phyloP scores from a whole-genome alignment of 2,888 invertebrate species.

The Plebejus anna region DNA sequence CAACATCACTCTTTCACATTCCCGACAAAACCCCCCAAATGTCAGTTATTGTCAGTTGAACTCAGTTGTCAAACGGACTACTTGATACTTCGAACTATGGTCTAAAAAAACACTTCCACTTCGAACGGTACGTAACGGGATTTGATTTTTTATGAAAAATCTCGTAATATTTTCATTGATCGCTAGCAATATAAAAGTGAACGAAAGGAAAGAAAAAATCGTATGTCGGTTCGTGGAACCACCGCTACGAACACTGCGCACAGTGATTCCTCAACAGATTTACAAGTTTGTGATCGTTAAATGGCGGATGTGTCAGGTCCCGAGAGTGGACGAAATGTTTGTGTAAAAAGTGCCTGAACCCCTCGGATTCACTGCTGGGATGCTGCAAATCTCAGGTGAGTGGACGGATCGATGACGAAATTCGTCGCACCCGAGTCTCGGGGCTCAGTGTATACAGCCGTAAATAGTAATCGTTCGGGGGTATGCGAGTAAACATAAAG shows the following conservation, averaged over 20 bases:
- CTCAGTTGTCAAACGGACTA: too few species aligned
- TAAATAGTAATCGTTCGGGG: neutral
- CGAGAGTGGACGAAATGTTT: constrained; percentile 56
- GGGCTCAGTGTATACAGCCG: neutral
- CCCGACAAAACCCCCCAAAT: too few species aligned
- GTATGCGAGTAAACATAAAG: neutral
- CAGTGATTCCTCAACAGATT: constrained; percentile 49
- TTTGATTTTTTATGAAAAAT: constrained; percentile 45
- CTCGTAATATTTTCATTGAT: neutral
- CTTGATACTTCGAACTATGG: too few species aligned
- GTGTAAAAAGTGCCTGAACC: constrained; percentile 50
- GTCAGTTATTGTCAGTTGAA: too few species aligned
- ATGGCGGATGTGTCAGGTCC: constrained; percentile 55
- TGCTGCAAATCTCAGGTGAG: constrained; percentile 58
- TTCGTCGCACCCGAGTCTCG: neutral
- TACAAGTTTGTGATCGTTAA: constrained; percentile 55
- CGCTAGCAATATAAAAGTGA: neutral
- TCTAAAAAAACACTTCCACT: too few species aligned
- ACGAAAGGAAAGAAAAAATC: constrained; percentile 27
- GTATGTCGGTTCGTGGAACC: constrained; percentile 5
- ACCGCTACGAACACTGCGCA: constrained; percentile 31
- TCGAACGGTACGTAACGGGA: constrained; percentile 49
- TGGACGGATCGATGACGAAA: constrained; percentile 33
- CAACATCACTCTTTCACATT: too few species aligned
- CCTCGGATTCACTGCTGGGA: constrained; percentile 53